Evolutionary conservation across 2,888 invertebrate species (phyloP).

Genomic region (Hypomecis punctinalis): DNA sequence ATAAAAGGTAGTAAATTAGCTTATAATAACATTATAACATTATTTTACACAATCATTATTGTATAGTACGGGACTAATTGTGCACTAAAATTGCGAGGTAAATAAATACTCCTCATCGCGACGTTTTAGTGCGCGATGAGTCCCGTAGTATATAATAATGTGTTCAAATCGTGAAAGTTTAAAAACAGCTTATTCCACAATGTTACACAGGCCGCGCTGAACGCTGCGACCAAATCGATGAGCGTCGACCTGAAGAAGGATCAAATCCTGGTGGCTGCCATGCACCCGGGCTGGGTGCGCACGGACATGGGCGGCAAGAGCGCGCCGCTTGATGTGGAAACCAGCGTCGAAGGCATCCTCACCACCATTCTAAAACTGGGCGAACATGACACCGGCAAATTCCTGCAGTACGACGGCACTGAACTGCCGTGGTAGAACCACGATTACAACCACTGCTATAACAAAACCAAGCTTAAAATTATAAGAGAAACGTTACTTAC

Average conservation of each 20-base stretch:
- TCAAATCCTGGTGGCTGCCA: slow-evolving; percentile 88
- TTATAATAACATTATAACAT: too few relatives aligned
- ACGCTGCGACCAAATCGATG: slow-evolving; percentile 94
- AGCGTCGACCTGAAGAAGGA: slow-evolving; percentile 91
- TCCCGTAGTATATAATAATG: too few relatives aligned
- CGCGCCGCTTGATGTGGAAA: slow-evolving; percentile 90
- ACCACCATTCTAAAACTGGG: slow-evolving; percentile 86
- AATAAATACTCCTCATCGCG: too few relatives aligned
- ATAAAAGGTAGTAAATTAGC: too few relatives aligned
- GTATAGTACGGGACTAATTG: too few relatives aligned
- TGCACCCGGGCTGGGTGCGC: slow-evolving; percentile 97
- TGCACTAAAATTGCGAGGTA: too few relatives aligned
- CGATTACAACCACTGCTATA: not conserved
- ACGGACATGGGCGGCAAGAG: slow-evolving; percentile 95
- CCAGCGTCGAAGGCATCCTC: slow-evolving; percentile 88
- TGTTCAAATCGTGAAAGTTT: too few relatives aligned
- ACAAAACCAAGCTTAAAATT: not conserved
- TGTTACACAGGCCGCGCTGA: slow-evolving; percentile 91
- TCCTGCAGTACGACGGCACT: slow-evolving; percentile 91
- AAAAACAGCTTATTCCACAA: too few relatives aligned
- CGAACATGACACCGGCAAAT: slow-evolving; percentile 89
- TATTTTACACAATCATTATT: too few relatives aligned
- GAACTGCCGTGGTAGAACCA: slow-evolving; percentile 88
- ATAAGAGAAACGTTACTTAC: not conserved
- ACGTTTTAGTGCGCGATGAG: too few relatives aligned